Evolutionary conservation across 2,797 vertebrate genomes (phyloP).

Genomic region (Micropoecilia bifurca): DNA sequence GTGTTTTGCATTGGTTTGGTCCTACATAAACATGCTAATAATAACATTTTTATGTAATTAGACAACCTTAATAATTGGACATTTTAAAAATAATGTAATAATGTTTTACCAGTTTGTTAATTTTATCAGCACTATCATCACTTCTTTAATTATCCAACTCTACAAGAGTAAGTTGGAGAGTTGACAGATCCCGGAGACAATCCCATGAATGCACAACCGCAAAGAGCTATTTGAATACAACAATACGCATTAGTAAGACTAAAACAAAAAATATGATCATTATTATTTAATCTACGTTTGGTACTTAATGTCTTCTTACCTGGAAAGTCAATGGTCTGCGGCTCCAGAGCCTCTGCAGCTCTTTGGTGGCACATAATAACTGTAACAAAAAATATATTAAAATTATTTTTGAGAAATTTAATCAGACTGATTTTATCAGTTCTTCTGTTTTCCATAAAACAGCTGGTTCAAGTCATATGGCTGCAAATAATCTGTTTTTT

Average conservation of each 20-base stretch:
- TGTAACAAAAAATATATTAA: too few species aligned
- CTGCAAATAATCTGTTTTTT: too few species aligned
- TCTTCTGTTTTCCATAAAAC: too few species aligned
- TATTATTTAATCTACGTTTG: neutral
- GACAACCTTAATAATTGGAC: conserved; percentile 18
- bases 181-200: neutral
- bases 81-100: neutral
- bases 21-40: conserved; percentile 15
- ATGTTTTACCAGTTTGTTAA: neutral
- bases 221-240: neutral
- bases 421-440: too few species aligned
- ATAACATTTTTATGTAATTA: conserved; percentile 12
- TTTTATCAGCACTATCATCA: neutral
- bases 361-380: neutral
- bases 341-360: neutral
- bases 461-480: too few species aligned
- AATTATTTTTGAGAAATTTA: too few species aligned
- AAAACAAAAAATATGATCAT: neutral
- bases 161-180: neutral
- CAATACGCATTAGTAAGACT: neutral
- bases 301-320: neutral
- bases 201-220: too few species aligned
- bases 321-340: neutral
- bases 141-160: neutral
- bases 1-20: conserved; percentile 45